Base-by-base conservation (phyloP, 1,140 invertebrate genomes). In the Glossosoma conforme region DNA sequence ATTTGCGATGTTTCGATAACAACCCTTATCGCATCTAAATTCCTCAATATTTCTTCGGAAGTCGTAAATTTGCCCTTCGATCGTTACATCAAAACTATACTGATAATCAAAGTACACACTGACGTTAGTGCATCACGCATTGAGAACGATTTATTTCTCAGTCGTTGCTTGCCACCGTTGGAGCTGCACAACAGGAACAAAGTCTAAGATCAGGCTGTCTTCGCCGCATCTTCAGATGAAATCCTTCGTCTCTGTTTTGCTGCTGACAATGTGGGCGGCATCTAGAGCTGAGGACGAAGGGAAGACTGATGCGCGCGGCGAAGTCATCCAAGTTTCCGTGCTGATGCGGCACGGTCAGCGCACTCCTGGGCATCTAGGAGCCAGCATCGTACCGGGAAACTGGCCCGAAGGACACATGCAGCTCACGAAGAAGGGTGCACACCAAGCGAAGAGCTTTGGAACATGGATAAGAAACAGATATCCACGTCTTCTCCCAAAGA, bases 381-480 rank as follows among this genome's bases (percentile, higher is more conserved):
- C 56, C 3, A 47, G 25, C 1, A 59, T 60, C 21, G 56, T 59
- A 4, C 19, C 25, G 0, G n/a, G 20, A 2, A 22, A 53, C 19
- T 62, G 56, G 56, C 54, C 52, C 1, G 52, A 60, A 46, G 60
- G 59, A 19, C 50, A 44, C 18, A 36, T 41, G 24, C 45, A 59
- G 15, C 47, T 62, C 17, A 62, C 60, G 3, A 28, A 21, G 2
- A 37, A 50, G 9, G 60, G 60, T 22, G 19, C 21, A 10, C 20
- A 40, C 5, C 60, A 62, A 30, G 38, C 43, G 22, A 52, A 38
- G 25, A 24, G 30, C 1, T 35, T 60, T 0, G 60, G 60, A 15
- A 2, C 18, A 13, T 19, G 46, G 28, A 19, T 59, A 1, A 28
- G 50, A 11, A 10, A 37, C 3, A 38, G 59, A 5, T 62, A 62